phyloP scores from a whole-genome alignment of 2,797 vertebrate genomes.

The Hozukius guyotensis region DNA sequence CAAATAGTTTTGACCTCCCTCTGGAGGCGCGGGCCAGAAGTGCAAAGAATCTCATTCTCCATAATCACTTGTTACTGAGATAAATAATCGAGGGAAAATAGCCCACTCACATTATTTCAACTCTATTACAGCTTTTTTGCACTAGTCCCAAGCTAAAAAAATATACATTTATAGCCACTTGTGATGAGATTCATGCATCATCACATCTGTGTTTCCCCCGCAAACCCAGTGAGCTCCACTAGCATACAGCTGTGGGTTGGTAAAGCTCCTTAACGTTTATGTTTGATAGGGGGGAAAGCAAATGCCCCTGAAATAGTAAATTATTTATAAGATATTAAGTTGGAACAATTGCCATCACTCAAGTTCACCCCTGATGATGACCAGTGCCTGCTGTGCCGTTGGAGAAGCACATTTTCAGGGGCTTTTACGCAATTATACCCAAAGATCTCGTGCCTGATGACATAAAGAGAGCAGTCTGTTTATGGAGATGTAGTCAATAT shows the following conservation, averaged over 20 bases:
- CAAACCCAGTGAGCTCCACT: conserved; percentile 33
- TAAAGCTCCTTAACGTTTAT: conserved; percentile 63
- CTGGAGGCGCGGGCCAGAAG: conserved; percentile 82
- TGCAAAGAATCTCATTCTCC: conserved; percentile 78
- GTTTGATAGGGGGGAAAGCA: conserved; percentile 48
- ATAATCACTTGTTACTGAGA: conserved; percentile 78
- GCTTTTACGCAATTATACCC: conserved; percentile 80
- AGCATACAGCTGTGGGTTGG: conserved; percentile 71
- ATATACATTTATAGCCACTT: conserved; percentile 57
- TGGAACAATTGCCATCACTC: conserved; percentile 82
- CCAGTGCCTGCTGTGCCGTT: conserved; percentile 76
- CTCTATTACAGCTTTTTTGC: conserved; percentile 48
- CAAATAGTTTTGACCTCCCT: conserved; percentile 89
- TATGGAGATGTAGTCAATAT: conserved; percentile 89
- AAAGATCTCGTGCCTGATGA: conserved; percentile 83
- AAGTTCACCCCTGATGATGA: conserved; percentile 75
- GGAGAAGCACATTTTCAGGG: conserved; percentile 78
- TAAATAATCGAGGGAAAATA: conserved; percentile 70
- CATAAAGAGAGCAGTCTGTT: conserved; percentile 86
- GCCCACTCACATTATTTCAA: conserved; percentile 61
- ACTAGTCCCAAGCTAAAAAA: conserved; percentile 36
- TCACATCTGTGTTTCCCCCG: conserved; percentile 30
- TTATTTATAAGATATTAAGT: conserved; percentile 85
- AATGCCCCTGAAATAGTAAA: conserved; percentile 73
- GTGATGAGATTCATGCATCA: conserved; percentile 49